phyloP scores from a whole-genome alignment of 2,113 vertebrate genomes.

The Boleophthalmus pectinirostris region DNA sequence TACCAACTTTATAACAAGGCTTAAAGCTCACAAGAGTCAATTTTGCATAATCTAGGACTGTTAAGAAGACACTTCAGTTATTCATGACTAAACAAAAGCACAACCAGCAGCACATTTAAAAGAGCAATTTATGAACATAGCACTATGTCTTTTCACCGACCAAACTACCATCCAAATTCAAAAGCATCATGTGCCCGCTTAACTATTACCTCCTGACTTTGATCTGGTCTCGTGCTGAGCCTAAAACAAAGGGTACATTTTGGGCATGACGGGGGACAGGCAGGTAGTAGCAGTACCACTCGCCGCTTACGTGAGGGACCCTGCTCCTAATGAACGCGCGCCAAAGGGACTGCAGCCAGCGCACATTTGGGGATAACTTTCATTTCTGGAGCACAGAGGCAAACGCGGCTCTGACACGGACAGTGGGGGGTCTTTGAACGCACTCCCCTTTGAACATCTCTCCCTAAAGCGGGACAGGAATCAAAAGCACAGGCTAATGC shows the following conservation, averaged over 20 bases:
- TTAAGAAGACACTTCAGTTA: too few relatives aligned
- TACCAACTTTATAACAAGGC: too few relatives aligned
- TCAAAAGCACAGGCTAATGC: conserved; percentile 96
- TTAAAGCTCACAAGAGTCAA: too few relatives aligned
- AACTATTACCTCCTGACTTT: not conserved
- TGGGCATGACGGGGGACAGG: not conserved
- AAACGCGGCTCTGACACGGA: conserved; percentile 92
- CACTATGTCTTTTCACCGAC: not conserved
- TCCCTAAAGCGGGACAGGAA: conserved; percentile 90
- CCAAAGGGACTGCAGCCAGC: conserved; percentile 79
- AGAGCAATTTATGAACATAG: not conserved
- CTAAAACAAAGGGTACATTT: conserved; percentile 13
- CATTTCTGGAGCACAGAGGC: conserved; percentile 96
- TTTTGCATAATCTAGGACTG: too few relatives aligned
- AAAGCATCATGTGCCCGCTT: not conserved
- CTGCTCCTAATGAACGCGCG: conserved; percentile 82
- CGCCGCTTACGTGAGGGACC: conserved; percentile 77
- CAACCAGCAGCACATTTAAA: not conserved
- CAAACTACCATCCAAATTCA: not conserved
- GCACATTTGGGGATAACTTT: conserved; percentile 89
- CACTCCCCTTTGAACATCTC: conserved; percentile 93
- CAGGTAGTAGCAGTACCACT: conserved; percentile 32
- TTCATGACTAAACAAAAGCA: not conserved
- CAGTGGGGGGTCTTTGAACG: conserved; percentile 93
- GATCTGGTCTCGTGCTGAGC: not conserved